Base-by-base conservation (phyloP, 1,140 invertebrate genomes). In the Ostrea denselamellosa region DNA sequence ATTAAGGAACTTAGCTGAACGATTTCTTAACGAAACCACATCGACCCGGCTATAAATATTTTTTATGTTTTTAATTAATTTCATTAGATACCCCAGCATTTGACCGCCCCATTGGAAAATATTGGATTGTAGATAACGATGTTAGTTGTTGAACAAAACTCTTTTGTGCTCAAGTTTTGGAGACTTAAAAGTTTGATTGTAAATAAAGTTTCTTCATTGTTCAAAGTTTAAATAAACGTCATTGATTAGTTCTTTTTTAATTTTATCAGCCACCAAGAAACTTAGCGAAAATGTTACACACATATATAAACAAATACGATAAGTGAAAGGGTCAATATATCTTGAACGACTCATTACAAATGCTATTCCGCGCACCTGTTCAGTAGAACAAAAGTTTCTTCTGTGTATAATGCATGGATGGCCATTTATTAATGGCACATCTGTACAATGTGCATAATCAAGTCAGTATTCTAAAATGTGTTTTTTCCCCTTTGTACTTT, bases 111-210 rank as follows among this genome's bases (percentile, higher is more conserved):
- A 12, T 10, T 12, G 25, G 25, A 77, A 77, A 22, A 25, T 77
- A 77, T 77, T 77, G 68, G 25, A 77, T 77, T 77, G 68, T 77
- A 77, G 68, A 77, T 77, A 77, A 77, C 68, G 65, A 71, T 25
- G 65, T 71, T 71, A 8, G 65, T 28, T 10, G 65, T 71, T 71
- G 28, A 77, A 77, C 68, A 77, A 77, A 77, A 77, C 68, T 77
- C 68, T 77, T 77, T 77, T 77, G 68, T 77, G 9, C 9, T 25
- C 22, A 25, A 77, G 22, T 77, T 34, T 77, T 25, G 14, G 25
- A 9, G 25, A 77, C 25, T 77, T 44, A 28, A 9, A 77, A 34
- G 7, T 14, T 77, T 77, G 68, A 77, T 77, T 77, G 25, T 77
- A 34, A 34, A 9, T 62, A 12, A 77, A 25, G 68, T 77, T 77